phyloP scores from a whole-genome alignment of 2,797 vertebrate genomes.

The Dermochelys coriacea region DNA sequence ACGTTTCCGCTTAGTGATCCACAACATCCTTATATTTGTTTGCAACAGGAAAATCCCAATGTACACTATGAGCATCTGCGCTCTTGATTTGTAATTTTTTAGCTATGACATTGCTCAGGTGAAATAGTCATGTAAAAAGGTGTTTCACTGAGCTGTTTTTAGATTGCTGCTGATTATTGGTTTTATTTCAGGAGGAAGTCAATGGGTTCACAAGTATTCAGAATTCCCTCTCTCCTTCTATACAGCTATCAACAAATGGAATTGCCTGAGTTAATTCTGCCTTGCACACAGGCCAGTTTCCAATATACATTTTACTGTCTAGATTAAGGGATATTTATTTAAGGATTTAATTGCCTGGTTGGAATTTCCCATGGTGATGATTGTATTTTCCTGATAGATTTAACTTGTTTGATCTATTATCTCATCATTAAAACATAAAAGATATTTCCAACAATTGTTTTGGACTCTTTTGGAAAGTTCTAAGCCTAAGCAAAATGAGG shows the following conservation, averaged over 20 bases:
- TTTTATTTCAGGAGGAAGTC: background rate
- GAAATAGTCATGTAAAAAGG: background rate
- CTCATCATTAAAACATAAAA: background rate
- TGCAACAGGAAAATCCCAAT: background rate
- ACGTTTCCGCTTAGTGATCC: background rate
- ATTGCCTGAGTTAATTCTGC: background rate
- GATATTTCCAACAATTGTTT: background rate
- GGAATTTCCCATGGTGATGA: background rate
- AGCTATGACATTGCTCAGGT: background rate
- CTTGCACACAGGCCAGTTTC: background rate
- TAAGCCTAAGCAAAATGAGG: background rate
- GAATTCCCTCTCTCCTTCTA: background rate
- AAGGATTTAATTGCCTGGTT: background rate
- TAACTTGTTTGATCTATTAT: background rate
- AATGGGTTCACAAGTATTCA: background rate
- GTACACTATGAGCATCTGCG: background rate
- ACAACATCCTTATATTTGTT: background rate
- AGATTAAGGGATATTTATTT: background rate
- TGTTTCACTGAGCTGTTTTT: background rate
- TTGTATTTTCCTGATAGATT: background rate
- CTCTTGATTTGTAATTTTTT: background rate
- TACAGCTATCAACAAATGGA: background rate
- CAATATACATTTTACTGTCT: background rate
- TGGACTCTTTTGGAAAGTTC: background rate
- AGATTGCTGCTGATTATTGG: background rate